phyloP scores from a whole-genome alignment of 2,113 vertebrate species.

The Gallinago jamesoni region DNA sequence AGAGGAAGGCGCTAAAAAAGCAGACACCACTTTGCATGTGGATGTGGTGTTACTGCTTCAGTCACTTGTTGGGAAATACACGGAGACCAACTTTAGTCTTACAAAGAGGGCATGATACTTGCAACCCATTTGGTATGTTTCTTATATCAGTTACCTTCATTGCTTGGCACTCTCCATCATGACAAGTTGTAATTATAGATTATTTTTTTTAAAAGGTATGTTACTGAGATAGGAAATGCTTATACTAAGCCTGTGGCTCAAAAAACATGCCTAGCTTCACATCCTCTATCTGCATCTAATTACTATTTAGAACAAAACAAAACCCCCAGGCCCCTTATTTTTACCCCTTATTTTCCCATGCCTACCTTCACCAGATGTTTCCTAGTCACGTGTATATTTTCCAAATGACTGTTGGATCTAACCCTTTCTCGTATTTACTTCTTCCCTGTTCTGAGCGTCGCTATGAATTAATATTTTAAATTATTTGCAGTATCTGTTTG shows the following conservation, averaged over 20 bases:
- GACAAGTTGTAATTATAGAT: neutral
- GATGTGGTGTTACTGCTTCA: neutral
- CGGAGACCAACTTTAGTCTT: accelerated
- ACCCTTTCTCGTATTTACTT: neutral
- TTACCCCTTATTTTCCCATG: neutral
- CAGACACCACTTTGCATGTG: neutral
- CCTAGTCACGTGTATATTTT: neutral
- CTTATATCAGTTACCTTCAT: neutral
- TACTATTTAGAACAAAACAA: neutral
- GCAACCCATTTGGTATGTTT: neutral
- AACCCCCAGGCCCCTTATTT: neutral
- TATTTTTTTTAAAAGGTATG: neutral
- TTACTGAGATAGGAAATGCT: neutral
- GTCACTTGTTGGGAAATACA: neutral
- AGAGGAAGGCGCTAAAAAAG: neutral
- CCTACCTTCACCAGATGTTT: neutral
- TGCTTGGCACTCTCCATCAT: neutral
- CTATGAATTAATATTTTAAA: neutral
- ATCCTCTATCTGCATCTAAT: neutral
- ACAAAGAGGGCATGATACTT: neutral
- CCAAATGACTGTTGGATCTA: neutral
- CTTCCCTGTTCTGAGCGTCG: neutral
- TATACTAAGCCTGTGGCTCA: neutral
- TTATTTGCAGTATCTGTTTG: neutral
- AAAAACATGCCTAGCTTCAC: neutral